Conservation (phyloP, 2,888 invertebrate species). For the Pristionchus japonicus region DNA sequence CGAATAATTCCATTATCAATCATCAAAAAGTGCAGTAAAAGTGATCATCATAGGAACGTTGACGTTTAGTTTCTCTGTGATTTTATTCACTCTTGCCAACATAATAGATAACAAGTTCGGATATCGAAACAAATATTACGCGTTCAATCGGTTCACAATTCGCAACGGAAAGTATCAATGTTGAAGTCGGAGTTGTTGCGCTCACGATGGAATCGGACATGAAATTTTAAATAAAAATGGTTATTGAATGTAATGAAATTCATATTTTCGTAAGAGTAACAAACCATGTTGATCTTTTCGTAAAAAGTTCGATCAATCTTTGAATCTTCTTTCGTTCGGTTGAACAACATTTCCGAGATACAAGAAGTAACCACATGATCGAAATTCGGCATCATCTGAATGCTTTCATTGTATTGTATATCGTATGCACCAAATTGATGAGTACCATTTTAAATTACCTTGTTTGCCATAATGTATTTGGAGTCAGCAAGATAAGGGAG, state of each 20-base stretch:
- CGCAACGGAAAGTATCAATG: no score
- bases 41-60: no score
- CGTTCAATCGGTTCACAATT: no score
- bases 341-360: not conserved
- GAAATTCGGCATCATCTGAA: constrained; percentile 20
- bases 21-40: no score
- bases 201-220: not conserved
- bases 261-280: not conserved
- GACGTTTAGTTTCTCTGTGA: no score
- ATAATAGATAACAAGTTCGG: no score
- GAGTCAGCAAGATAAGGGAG: not conserved
- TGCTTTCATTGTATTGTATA: not conserved
- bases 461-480: not conserved
- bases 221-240: not conserved
- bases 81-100: no score
- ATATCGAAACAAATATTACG: no score
- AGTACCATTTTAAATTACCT: no score
- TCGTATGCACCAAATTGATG: no score
- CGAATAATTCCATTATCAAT: no score
- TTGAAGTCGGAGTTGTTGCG: not conserved
- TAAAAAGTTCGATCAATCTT: not conserved
- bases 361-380: not conserved
- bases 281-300: not conserved
- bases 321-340: not conserved
- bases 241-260: no score